Conservation (phyloP, 2,888 invertebrate species). For the Enchytraeus crypticus region DNA sequence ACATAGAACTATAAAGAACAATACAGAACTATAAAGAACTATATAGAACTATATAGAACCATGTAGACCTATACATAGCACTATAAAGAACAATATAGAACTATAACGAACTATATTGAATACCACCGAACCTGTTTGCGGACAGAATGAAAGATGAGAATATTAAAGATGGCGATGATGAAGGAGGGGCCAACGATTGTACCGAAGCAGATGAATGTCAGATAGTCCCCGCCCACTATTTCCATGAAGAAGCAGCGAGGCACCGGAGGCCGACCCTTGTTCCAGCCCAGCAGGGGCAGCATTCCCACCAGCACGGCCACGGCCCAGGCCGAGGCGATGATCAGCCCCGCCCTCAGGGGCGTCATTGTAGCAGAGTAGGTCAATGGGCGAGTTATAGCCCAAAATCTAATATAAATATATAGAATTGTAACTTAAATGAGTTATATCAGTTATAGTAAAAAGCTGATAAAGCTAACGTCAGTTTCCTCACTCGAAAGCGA, state of each 20-base stretch:
- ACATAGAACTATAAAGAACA: no score
- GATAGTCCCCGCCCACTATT: constrained; percentile 84
- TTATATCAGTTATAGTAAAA: no score
- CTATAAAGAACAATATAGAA: no score
- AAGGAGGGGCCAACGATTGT: constrained; percentile 83
- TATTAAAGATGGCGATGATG: constrained; percentile 76
- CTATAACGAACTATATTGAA: no score
- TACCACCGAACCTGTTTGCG: constrained; percentile 82
- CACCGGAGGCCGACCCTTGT: constrained; percentile 52
- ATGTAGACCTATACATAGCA: no score
- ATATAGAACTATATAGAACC: no score
- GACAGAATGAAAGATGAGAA: constrained; percentile 80
- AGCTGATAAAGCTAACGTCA: no score
- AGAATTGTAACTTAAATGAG: no score
- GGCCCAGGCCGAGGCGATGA: constrained; percentile 78
- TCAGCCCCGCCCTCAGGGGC: constrained; percentile 74
- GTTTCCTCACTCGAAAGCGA: no score
- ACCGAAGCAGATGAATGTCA: constrained; percentile 82
- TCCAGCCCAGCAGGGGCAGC: constrained; percentile 76
- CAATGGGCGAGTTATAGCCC: constrained; percentile 86
- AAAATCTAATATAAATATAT: no score
- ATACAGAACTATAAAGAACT: no score
- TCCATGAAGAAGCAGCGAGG: constrained; percentile 70
- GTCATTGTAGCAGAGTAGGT: constrained; percentile 74
- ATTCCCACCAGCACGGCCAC: constrained; percentile 71